These are phyloP conservation scores for Agelas oroides DNA, from an alignment of 37 sponge, comb jelly and placozoan genomes.

Conservation along the genomic window DNA sequence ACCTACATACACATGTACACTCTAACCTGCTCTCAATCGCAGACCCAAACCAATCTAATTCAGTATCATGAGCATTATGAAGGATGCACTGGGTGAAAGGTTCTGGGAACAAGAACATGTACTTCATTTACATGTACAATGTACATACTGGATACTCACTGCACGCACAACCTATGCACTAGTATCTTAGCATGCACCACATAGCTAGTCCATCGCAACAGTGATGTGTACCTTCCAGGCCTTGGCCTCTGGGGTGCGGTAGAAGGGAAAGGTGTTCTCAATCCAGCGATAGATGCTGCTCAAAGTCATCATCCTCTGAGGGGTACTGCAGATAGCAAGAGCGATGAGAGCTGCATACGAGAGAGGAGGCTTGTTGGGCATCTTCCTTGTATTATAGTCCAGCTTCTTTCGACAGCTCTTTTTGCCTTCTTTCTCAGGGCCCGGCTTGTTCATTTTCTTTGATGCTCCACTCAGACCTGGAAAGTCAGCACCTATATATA, in stretches of 20 bases:
- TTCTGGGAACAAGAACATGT: no score
- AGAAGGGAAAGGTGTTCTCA: conserved; percentile 82
- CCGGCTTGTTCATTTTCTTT: not conserved
- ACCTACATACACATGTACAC: no score
- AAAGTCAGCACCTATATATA: conserved; percentile 1
- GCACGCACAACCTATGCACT: no score
- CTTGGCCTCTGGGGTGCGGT: conserved; percentile 72
- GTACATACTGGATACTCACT: no score
- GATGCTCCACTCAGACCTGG: not conserved
- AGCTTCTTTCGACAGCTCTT: conserved; percentile 63
- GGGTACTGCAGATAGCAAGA: conserved; percentile 74
- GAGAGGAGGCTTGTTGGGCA: conserved; percentile 63
- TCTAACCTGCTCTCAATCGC: no score
- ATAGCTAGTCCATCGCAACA: no score
- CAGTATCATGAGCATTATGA: no score
- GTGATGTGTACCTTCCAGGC: conserved; percentile 80
- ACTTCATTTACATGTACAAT: no score
- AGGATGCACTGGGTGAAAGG: no score
- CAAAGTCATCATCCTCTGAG: conserved; percentile 70
- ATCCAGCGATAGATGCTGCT: conserved; percentile 85
- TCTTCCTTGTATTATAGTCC: conserved; percentile 26
- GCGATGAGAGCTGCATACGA: conserved; percentile 83
- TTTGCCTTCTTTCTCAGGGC: conserved; percentile 2
- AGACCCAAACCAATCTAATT: no score
- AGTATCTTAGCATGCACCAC: no score